Percentiles rank a stretch among this genome's conserved stretches.
Evolutionary conservation across 2,888 invertebrate genomes (phyloP).

Genomic region (Coronaproctus castanopsis): DNA sequence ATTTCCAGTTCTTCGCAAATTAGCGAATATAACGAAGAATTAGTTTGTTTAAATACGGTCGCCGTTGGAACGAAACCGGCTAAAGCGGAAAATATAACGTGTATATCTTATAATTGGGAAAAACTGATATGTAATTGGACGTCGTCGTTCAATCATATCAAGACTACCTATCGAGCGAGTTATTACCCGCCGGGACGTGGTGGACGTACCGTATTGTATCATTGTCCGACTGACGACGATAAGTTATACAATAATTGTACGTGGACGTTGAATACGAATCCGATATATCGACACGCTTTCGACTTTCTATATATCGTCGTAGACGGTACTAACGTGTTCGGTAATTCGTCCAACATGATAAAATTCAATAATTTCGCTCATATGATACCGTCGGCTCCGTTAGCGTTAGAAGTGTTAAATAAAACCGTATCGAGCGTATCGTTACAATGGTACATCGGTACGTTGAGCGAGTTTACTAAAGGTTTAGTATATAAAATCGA

Average conservation of each 20-base stretch:
- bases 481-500: conserved; percentile 31
- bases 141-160: conserved; percentile 34
- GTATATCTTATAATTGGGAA: conserved; percentile 50
- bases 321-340: conserved; percentile 40
- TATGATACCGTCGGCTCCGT: conserved; percentile 5
- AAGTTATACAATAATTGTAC: conserved; percentile 26
- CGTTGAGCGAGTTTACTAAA: conserved; percentile 31
- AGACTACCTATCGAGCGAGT: conserved; percentile 34
- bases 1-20: conserved; percentile 11
- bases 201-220: conserved; percentile 22
- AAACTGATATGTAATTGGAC: conserved; percentile 55
- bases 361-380: conserved; percentile 14
- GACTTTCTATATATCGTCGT: conserved; percentile 37
- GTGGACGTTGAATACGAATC: conserved; percentile 32
- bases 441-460: conserved; percentile 7
- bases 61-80: conserved; percentile 35
- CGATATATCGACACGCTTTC: conserved; percentile 34
- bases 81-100: conserved; percentile 38
- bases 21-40: conserved; percentile 16
- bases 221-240: conserved; percentile 23
- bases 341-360: conserved; percentile 30
- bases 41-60: conserved; percentile 35
- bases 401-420: not conserved
- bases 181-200: conserved; percentile 29
- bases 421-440: conserved; percentile 9